phyloP scores from a whole-genome alignment of 35 echinoderm and acorn worm species.

The Strongylocentrotus purpuratus region DNA sequence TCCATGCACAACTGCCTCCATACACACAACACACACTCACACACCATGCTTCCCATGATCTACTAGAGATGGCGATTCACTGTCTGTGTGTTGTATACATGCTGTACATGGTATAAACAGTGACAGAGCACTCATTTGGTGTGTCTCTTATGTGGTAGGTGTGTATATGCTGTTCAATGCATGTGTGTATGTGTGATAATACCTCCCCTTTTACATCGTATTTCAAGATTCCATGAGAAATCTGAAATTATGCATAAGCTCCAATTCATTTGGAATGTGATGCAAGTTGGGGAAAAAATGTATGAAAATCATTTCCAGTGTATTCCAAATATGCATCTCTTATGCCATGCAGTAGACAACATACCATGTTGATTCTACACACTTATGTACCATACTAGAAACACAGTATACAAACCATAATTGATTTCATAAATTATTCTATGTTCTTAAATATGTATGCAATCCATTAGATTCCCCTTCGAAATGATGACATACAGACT shows the following conservation, averaged over 20 bases:
- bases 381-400: neutral
- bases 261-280: neutral
- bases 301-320: neutral
- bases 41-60: neutral
- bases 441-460: neutral
- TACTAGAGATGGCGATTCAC: neutral
- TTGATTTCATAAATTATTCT: neutral
- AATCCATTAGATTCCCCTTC: neutral
- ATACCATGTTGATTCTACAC: neutral
- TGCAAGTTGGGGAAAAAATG: neutral
- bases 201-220: neutral
- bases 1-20: neutral
- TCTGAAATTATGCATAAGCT: neutral
- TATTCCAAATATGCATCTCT: neutral
- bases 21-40: conserved; percentile 26
- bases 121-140: too few species aligned
- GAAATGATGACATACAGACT: too few species aligned
- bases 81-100: neutral
- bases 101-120: too few species aligned
- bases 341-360: neutral
- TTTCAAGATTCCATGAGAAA: neutral
- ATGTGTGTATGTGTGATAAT: neutral
- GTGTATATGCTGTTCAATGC: neutral
- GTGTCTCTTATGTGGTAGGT: too few species aligned
- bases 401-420: neutral